A percentile compares a stretch with the other conserved stretches of the same genome.
Conservation (phyloP, 1,140 invertebrate species). For the Alviniconcha marisindica region DNA sequence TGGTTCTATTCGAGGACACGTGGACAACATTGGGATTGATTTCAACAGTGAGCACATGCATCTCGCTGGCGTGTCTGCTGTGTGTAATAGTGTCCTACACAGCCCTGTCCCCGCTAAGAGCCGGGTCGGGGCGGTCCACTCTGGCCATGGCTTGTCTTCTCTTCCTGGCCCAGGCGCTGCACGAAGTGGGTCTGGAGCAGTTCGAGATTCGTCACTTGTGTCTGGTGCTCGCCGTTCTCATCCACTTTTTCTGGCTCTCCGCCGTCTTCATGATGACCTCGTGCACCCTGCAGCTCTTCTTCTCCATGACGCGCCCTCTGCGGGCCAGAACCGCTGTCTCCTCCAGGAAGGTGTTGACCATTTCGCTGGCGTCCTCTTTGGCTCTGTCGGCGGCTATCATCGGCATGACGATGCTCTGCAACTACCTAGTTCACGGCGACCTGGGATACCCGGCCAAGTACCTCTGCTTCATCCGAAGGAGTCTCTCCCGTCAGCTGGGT, state of each 20-base stretch:
- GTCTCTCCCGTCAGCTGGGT: conserved; percentile 9
- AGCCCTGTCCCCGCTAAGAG: background rate
- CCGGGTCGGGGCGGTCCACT: background rate
- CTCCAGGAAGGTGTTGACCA: background rate
- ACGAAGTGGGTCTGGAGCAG: conserved; percentile 25
- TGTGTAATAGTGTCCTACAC: conserved; percentile 2
- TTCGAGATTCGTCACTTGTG: conserved; percentile 12
- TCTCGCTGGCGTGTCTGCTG: conserved; percentile 12
- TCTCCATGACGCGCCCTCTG: conserved; percentile 18
- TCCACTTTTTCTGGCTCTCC: conserved; percentile 30
- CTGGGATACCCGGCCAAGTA: background rate
- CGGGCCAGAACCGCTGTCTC: background rate
- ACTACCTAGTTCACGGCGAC: conserved; percentile 5
- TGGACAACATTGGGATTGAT: conserved; percentile 16
- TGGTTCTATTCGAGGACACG: background rate
- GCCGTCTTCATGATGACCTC: conserved; percentile 27
- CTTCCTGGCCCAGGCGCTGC: conserved; percentile 26
- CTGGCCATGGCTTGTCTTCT: conserved; percentile 5
- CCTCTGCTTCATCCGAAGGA: conserved; percentile 22
- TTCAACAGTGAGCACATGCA: conserved; percentile 21
- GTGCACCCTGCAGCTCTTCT: conserved; percentile 23
- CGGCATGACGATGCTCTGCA: conserved; percentile 1
- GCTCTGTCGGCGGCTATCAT: conserved; percentile 4
- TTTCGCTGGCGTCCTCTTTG: background rate
- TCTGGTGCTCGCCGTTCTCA: background rate